Base-by-base conservation (phyloP, 1,140 invertebrate species). In the Ladona fulva region DNA sequence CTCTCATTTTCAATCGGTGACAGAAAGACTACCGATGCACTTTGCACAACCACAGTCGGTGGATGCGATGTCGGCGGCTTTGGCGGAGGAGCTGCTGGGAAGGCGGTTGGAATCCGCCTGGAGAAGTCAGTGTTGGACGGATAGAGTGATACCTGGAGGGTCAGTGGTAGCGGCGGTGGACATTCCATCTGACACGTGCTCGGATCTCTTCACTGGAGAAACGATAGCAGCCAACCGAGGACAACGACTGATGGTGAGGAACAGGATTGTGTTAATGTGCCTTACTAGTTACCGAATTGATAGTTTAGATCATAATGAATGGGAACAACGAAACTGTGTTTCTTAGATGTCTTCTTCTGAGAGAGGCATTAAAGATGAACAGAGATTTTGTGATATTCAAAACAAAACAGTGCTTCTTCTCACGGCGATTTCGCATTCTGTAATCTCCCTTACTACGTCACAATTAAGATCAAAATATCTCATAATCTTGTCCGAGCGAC, bases 151-250 rank as follows among this genome's bases (percentile, higher is more conserved):
- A 5, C 52, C 52, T 66, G 52, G 52, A 66, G 52, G 52, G 12
- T 6, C 16, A 6, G 52, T 66, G 52, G 52, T 66, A 22, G 52
- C 52, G 16, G 52, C 52, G 1, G 52, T 19, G 1, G 52, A 37
- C 78, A 78, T 0, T 78, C 79, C 22, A 74, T 79, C 52, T 79
- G 80, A 25, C 77, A 22, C 52, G n/a, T 16, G 16, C 52, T 66
- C 52, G 16, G 52, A 66, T 16, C 16, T 66, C 80, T 42, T 66
- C 52, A 12, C 52, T 22, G 52, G 16, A 19, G n/a, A 16, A 66
- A 22, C 52, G 73, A 79, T 85, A 14, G 74, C 80, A 25, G 42
- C 11, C 75, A 78, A 74, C 0, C 73, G 66, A 78, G 78, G 24
- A 78, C 79, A 1, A 37, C 29, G 29, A 8, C 1, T 37, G 8